phyloP scores from a whole-genome alignment of 1,140 invertebrate genomes.

The Calliopsis andreniformis region DNA sequence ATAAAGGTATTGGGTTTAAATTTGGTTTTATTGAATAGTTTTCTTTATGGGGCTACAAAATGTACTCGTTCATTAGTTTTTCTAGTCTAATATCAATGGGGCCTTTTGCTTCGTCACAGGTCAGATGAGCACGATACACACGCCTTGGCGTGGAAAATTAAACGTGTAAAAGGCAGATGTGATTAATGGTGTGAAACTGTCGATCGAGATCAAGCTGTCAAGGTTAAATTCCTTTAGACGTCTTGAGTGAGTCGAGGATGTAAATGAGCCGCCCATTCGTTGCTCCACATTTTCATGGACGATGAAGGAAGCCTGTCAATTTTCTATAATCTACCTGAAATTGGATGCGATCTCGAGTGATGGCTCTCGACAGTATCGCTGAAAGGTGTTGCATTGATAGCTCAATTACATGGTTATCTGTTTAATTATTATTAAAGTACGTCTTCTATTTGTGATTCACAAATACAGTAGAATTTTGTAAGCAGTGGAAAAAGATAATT shows the following conservation, averaged over 20 bases:
- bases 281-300: constrained; percentile 2
- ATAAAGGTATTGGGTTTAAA: no score
- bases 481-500: constrained; percentile 28
- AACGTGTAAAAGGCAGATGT: not conserved
- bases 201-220: constrained; percentile 30
- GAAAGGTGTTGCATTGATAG: not conserved
- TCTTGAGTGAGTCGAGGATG: constrained; percentile 5
- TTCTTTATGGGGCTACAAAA: no score
- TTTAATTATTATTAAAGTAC: constrained; percentile 16
- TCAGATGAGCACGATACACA: not conserved
- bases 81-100: no score
- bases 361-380: constrained; percentile 6
- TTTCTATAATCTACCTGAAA: not conserved
- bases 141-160: constrained; percentile 12
- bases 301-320: not conserved
- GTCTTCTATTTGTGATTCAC: constrained; percentile 30
- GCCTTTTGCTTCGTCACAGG: not conserved
- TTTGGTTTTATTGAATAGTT: no score
- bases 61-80: no score
- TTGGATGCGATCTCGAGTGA: not conserved
- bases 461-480: constrained; percentile 29
- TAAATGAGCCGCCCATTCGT: constrained; percentile 2
- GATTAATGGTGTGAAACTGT: constrained; percentile 21
- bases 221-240: constrained; percentile 44
- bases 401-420: not conserved